Percentiles rank a stretch among this genome's conserved stretches.
These are phyloP conservation scores for Zelostemma sp. DNA, from an alignment of 1,140 invertebrate genomes.

Conservation along the genomic window DNA sequence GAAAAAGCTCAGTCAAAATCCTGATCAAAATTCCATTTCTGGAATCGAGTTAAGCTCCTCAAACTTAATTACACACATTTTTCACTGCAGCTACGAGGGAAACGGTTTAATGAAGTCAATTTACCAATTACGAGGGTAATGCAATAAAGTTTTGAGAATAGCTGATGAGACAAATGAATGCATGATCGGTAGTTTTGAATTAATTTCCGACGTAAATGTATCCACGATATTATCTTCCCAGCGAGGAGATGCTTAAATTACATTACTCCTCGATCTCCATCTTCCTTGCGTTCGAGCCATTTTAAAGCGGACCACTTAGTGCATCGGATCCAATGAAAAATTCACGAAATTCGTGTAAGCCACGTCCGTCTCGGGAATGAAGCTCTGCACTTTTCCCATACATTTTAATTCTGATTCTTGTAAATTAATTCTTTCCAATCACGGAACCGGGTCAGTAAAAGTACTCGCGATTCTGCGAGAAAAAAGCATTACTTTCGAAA, in stretches of 20 bases:
- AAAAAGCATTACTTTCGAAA: too few species aligned
- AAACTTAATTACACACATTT: neutral
- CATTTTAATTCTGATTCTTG: too few species aligned
- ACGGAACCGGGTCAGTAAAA: too few species aligned
- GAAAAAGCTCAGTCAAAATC: too few species aligned
- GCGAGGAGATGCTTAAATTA: constrained; percentile 33
- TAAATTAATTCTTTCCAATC: too few species aligned
- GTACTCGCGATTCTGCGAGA: too few species aligned
- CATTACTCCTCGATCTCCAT: constrained; percentile 28
- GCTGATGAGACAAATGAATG: constrained; percentile 13
- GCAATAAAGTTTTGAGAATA: constrained; percentile 27
- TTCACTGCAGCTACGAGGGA: constrained; percentile 17
- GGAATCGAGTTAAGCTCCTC: neutral
- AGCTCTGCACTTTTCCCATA: neutral
- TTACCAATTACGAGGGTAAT: constrained; percentile 40
- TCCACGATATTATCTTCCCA: constrained; percentile 40
- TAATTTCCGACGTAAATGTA: constrained; percentile 48
- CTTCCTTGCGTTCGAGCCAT: constrained; percentile 11
- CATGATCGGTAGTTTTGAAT: constrained; percentile 24
- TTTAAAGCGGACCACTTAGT: constrained; percentile 26
- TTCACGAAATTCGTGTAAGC: constrained; percentile 5
- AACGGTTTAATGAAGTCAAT: constrained; percentile 14
- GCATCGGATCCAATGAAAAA: constrained; percentile 28
- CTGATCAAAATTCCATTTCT: neutral
- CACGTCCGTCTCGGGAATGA: constrained; percentile 1